Evolutionary conservation across 2,797 vertebrate species (phyloP).

Genomic region (Clangula hyemalis): DNA sequence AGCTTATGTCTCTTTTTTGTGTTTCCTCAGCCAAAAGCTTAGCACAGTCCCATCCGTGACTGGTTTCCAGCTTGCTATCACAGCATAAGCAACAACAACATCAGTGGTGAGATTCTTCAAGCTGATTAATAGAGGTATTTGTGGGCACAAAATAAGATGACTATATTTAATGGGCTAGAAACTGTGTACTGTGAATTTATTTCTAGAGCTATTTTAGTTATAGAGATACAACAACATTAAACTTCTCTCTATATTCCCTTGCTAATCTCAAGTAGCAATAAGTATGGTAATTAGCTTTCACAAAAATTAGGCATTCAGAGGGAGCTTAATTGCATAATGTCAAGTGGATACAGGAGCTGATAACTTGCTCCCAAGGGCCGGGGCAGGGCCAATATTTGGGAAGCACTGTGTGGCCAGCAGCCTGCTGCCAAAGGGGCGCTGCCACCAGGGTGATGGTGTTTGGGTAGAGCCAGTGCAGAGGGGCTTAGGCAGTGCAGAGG

Average conservation of each 20-base stretch:
- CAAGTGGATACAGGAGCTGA: neutral
- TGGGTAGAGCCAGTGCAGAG: neutral
- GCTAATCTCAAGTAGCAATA: constrained; percentile 6
- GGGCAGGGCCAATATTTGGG: constrained; percentile 39
- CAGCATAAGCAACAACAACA: neutral
- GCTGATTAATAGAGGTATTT: neutral
- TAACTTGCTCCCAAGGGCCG: constrained; percentile 33
- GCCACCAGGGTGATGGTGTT: neutral
- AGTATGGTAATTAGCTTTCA: constrained; percentile 24
- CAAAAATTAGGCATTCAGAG: constrained; percentile 29
- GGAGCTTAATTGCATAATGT: constrained; percentile 12
- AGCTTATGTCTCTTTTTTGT: neutral
- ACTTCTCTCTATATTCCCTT: neutral
- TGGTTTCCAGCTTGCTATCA: rapidly evolving
- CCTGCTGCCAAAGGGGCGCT: neutral
- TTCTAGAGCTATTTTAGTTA: neutral
- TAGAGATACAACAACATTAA: neutral
- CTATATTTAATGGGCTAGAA: neutral
- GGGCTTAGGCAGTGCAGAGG: neutral
- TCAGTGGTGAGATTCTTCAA: neutral
- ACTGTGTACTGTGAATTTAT: neutral
- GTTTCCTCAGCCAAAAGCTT: neutral
- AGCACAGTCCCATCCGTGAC: neutral
- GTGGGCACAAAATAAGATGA: neutral
- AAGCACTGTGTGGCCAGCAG: constrained; percentile 10